Base-by-base conservation (phyloP, 2,888 invertebrate species). In the Euphydryas editha region DNA sequence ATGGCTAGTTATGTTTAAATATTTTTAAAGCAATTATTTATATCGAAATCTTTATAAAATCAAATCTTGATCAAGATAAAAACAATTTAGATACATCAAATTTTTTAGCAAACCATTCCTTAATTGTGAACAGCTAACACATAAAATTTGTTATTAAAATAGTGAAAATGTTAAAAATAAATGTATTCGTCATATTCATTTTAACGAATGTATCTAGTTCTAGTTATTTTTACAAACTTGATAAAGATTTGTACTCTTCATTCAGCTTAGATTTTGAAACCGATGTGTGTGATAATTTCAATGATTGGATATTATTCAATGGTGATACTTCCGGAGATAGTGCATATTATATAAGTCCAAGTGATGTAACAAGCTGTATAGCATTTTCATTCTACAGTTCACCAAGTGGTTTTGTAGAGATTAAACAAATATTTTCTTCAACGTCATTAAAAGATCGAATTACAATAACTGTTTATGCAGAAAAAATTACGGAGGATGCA, bases 41-140 rank as follows among this genome's bases (percentile, higher is more conserved):
- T n/a, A n/a, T 62, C 62, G 44, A 44, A 44, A 54, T 62, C 61
- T 65, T 57, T 55, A 36, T 60, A 37, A 62, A 62, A 67, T 65
- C 57, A 57, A 68, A 70, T 70, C 67, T 70, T 65, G 68, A 70
- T 70, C 59, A 39, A 47, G 70, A 70, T 64, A 54, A 59, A 54
- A 51, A n/a, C n/a, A 8, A 56, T 47, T 61, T 37, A n/a, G 21
- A 11, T 36, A n/a, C 21, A 39, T 37, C 47, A 47, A 62, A 46
- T 39, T 5, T 39, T 4, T 51, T 13, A 13, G 49, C 21, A 24
- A 51, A 13, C 24, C 24, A 57, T 56, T 57, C 57, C 24, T 56
- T 57, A 57, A 57, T 7, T 18, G 18, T 47, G 17, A 57, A 15
- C 24, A 21, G 47, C 24, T 37, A 37, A 46, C 18, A 39, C 15